Evolutionary conservation across 2,797 vertebrate genomes (phyloP), one percentile per base, ranked within the genome.

Genomic region (Artibeus lituratus): DNA sequence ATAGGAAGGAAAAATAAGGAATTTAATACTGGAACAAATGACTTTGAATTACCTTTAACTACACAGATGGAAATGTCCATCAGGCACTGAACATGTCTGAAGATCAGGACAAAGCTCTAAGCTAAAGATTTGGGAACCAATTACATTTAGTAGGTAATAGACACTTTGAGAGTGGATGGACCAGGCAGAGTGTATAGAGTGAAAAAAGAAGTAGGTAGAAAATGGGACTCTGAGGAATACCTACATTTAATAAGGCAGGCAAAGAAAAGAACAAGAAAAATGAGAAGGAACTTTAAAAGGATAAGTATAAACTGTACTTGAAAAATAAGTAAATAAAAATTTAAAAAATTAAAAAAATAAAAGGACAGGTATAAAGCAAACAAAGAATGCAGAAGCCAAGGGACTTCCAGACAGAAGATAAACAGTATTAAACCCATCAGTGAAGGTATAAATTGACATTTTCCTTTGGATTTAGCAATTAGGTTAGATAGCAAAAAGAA

Each of bases 381-480:
- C 21, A 49, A 82, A 74, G 42, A 88, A 76, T 12, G 32, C n/a
- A 37, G 80, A 65, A 35, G 26, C 29, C 44, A 77, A 62, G 24
- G 35, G 47, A 77, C 62, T 91, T 53, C 21, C 32, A 67, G 70
- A 93, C 44, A 42, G 42, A 91, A 67, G 65, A 67, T 59, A 90
- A 92, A 78, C 32, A 67, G 26, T 59, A 35, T 42, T 70, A 84
- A 87, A 78, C 44, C 49, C 53, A 81, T 44, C 78, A 57, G 2
- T 44, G 15, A 81, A 90, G 10, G 49, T 42, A 42, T 14, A 80
- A 8, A 80, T 16, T 74, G 11, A 32, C 44, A 70, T 3, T 37
- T 51, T 90, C 62, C 59, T 87, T 78, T 47, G n/a, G 76, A 74
- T 62, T 89, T 62, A 94, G 24, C 93, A 96, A 14, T 39, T 51